Percentiles rank a stretch among this genome's conserved stretches.
Evolutionary conservation across 2,888 invertebrate genomes (phyloP).

Genomic region (Luffia ferchaultella): DNA sequence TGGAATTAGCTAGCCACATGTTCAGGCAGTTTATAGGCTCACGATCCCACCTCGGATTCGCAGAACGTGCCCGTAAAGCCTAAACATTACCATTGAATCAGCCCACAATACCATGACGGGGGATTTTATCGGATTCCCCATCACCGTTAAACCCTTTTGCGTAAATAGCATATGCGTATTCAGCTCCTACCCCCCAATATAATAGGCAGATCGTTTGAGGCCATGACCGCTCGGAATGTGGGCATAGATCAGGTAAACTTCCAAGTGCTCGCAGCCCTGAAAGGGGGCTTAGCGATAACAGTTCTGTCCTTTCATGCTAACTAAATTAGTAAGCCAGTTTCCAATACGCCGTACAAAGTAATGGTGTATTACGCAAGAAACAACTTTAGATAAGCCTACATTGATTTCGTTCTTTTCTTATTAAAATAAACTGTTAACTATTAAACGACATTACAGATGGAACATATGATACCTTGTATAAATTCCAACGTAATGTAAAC

Average conservation of each 20-base stretch:
- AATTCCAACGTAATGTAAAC: too few relatives aligned
- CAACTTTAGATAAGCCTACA: neutral
- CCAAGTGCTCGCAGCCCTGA: neutral
- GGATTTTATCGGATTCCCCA: slow-evolving; percentile 32
- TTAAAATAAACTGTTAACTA: too few relatives aligned
- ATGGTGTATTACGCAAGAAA: neutral
- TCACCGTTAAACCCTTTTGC: slow-evolving; percentile 51
- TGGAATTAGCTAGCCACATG: neutral
- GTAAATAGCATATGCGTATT: slow-evolving; percentile 45
- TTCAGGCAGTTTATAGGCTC: neutral
- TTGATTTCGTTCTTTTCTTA: neutral
- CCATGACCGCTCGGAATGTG: slow-evolving; percentile 7
- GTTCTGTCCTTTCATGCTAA: neutral
- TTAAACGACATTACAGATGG: too few relatives aligned
- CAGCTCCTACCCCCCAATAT: slow-evolving; percentile 21
- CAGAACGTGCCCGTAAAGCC: neutral
- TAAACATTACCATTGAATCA: slow-evolving; percentile 21
- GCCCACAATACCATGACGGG: slow-evolving; percentile 20
- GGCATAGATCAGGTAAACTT: slow-evolving; percentile 5
- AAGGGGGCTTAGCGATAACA: neutral
- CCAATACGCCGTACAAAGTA: neutral
- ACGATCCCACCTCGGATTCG: neutral
- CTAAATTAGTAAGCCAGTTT: neutral
- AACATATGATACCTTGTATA: too few relatives aligned
- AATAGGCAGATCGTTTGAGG: slow-evolving; percentile 19